phyloP scores from a whole-genome alignment of 2,888 invertebrate genomes.

The Litoditis marina region DNA sequence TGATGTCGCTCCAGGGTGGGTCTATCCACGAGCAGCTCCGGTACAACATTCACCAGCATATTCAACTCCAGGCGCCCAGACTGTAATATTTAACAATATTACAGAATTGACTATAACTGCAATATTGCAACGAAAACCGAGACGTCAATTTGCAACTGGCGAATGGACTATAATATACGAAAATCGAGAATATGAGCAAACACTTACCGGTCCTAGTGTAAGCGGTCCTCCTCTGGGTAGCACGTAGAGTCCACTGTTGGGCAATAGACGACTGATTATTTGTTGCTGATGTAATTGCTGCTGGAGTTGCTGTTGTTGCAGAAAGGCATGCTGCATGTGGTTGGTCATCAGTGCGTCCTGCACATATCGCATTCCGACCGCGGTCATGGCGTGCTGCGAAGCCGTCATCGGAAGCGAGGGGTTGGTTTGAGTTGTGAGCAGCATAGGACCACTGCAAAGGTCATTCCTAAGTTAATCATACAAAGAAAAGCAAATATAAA shows the following conservation, averaged over 20 bases:
- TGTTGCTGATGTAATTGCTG: constrained; percentile 1
- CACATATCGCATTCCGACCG: not conserved
- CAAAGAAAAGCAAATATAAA: too few species aligned
- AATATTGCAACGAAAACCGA: too few species aligned
- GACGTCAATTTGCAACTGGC: not conserved
- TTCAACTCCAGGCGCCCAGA: too few species aligned
- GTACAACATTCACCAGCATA: constrained; percentile 10
- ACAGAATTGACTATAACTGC: too few species aligned
- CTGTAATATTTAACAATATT: too few species aligned
- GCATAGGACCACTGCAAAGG: not conserved
- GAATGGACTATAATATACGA: not conserved
- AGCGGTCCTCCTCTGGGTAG: too few species aligned
- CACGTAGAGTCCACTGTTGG: too few species aligned
- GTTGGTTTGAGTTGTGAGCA: not conserved
- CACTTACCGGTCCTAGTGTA: too few species aligned
- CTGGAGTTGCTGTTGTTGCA: constrained; percentile 3
- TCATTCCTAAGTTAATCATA: too few species aligned
- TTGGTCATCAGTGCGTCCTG: not conserved
- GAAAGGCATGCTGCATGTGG: not conserved
- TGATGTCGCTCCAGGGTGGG: constrained; percentile 30
- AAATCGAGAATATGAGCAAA: not conserved
- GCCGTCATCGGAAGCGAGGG: not conserved
- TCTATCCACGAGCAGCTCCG: constrained; percentile 14
- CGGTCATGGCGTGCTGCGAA: not conserved
- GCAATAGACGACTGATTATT: not conserved